phyloP scores from a whole-genome alignment of 1,140 invertebrate genomes.

The Drosophila pallidifrons region DNA sequence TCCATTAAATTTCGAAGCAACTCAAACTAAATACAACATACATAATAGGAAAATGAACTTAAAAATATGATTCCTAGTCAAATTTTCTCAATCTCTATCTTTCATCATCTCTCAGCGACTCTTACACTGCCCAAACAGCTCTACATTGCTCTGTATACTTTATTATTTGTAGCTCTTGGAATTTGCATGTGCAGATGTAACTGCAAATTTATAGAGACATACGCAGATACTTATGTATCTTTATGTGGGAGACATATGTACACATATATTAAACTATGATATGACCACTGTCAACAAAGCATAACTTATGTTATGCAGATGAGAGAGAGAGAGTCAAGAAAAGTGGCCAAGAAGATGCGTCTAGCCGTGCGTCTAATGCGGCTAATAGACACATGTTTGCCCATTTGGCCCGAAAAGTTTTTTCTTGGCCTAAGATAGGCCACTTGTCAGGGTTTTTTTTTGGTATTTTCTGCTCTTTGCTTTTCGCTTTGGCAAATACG shows the following conservation, averaged over 20 bases:
- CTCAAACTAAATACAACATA: no score
- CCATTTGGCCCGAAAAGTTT: slow-evolving; percentile 30
- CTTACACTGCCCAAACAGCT: neutral
- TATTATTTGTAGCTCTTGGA: neutral
- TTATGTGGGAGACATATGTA: neutral
- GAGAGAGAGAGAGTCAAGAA: neutral
- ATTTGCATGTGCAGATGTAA: slow-evolving; percentile 61
- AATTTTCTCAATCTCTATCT: neutral
- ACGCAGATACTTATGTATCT: slow-evolving; percentile 3
- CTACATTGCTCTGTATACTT: neutral
- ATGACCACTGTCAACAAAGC: slow-evolving; percentile 48
- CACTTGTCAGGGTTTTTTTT: slow-evolving; percentile 9
- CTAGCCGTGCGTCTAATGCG: slow-evolving; percentile 70
- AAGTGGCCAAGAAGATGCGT: slow-evolving; percentile 13
- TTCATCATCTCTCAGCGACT: no score
- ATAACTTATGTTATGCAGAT: slow-evolving; percentile 33
- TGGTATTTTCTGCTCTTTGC: slow-evolving; percentile 12
- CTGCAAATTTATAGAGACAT: slow-evolving; percentile 18
- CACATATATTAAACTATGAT: slow-evolving; percentile 55
- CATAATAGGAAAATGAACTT: no score
- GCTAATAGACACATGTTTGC: slow-evolving; percentile 78
- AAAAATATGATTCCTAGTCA: no score
- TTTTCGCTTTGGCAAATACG: slow-evolving; percentile 67
- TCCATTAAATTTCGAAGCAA: no score
- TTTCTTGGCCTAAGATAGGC: slow-evolving; percentile 8